Conservation (phyloP, 2,113 vertebrate genomes). For the Ciconia stormi region DNA sequence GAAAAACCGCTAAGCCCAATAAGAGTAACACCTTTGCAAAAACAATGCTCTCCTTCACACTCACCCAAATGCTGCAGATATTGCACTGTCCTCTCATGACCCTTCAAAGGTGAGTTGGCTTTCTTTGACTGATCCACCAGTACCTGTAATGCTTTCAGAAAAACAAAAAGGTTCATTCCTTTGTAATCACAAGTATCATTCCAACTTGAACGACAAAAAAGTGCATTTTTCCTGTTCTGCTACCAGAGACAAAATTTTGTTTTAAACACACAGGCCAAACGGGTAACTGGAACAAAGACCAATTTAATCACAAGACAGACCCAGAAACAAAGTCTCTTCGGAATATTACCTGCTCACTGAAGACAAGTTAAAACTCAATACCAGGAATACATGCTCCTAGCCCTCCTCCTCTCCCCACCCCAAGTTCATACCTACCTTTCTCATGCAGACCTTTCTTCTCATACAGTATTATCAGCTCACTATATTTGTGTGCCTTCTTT, state of each 20-base stretch:
- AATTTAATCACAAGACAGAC: not conserved
- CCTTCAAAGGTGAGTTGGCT: slow-evolving; percentile 96
- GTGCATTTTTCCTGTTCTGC: not conserved
- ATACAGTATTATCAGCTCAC: slow-evolving; percentile 97
- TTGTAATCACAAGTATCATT: not conserved
- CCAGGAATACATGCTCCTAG: not conserved
- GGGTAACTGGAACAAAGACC: not conserved
- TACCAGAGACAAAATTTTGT: not conserved
- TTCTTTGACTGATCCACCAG: slow-evolving; percentile 97
- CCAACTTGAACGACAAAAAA: not conserved
- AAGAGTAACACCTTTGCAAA: not conserved
- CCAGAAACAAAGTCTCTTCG: not conserved
- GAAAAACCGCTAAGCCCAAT: not conserved
- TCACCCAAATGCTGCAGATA: slow-evolving; percentile 95
- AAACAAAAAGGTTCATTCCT: not conserved
- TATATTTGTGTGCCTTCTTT: slow-evolving; percentile 98
- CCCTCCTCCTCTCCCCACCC: not conserved
- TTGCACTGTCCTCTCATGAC: slow-evolving; percentile 96
- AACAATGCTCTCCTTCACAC: not conserved
- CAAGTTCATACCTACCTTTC: slow-evolving; percentile 80
- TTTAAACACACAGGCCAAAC: not conserved
- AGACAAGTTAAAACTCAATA: not conserved
- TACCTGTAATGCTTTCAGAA: slow-evolving; percentile 88
- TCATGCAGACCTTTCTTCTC: slow-evolving; percentile 98
- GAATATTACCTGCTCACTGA: not conserved